Evolutionary conservation across 2,797 vertebrate genomes (phyloP).

Genomic region (Chloroceryle inda): DNA sequence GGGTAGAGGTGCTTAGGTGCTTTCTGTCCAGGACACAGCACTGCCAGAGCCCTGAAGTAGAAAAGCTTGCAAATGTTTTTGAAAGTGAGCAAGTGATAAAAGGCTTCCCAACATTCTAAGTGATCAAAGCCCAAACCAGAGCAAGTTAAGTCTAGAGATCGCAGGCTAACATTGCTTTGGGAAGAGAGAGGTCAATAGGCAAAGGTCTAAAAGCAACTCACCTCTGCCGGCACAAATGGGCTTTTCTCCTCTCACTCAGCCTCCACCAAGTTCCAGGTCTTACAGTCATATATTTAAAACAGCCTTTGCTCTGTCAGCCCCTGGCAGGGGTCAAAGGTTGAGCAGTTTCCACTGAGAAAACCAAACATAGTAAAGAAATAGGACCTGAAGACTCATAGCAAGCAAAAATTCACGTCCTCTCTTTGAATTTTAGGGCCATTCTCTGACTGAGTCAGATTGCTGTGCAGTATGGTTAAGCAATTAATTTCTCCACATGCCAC

Average conservation of each 20-base stretch:
- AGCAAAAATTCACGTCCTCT: not conserved
- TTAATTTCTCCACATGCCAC: not conserved
- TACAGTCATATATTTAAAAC: not conserved
- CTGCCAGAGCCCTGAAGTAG: not conserved
- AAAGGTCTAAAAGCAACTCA: not conserved
- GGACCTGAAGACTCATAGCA: not conserved
- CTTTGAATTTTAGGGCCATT: not conserved
- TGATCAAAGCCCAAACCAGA: not conserved
- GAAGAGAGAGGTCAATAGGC: not conserved
- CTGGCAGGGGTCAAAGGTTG: not conserved
- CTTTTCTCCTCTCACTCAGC: not conserved
- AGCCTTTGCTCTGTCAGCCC: not conserved
- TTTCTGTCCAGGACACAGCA: not conserved
- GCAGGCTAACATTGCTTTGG: accelerated
- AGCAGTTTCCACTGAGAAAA: not conserved
- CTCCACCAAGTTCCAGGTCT: not conserved
- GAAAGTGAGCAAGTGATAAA: not conserved
- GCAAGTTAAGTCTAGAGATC: not conserved
- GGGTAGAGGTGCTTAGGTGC: not conserved
- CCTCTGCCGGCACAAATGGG: accelerated
- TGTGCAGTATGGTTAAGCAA: not conserved
- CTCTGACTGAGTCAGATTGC: not conserved
- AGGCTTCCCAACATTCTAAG: accelerated
- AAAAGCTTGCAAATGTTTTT: not conserved
- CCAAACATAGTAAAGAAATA: not conserved